phyloP scores from a whole-genome alignment of 2,797 vertebrate genomes.

The Alcedo atthis region DNA sequence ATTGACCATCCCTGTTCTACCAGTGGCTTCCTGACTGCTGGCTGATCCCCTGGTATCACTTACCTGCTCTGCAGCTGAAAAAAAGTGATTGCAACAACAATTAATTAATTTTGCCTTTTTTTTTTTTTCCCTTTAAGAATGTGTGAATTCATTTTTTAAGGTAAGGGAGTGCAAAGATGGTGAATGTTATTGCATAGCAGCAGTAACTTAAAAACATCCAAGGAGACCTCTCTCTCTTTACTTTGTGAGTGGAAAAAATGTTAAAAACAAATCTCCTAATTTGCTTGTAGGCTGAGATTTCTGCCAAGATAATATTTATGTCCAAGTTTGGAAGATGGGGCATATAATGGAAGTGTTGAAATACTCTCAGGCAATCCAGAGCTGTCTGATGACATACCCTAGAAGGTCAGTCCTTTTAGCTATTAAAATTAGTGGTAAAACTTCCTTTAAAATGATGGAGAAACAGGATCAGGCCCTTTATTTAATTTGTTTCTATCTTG shows the following conservation, averaged over 20 bases:
- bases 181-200: background rate
- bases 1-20: background rate
- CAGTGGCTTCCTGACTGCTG: background rate
- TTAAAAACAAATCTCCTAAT: slow-evolving; percentile 1
- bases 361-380: background rate
- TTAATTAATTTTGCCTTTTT: background rate
- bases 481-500: slow-evolving; percentile 34
- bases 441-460: background rate
- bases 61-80: background rate
- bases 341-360: slow-evolving; percentile 17
- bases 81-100: background rate
- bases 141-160: background rate
- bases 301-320: slow-evolving; percentile 56
- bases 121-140: background rate
- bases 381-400: slow-evolving; percentile 5
- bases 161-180: background rate
- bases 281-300: slow-evolving; percentile 8
- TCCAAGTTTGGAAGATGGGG: slow-evolving; percentile 38
- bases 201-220: background rate
- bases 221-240: background rate
- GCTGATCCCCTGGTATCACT: background rate
- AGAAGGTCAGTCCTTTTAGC: background rate
- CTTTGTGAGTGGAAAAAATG: slow-evolving; percentile 26
- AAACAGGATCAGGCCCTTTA: background rate
- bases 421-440: slow-evolving; percentile 13